Base-by-base conservation (phyloP, 2,113 vertebrate species). In the Megaceryle torquata region DNA sequence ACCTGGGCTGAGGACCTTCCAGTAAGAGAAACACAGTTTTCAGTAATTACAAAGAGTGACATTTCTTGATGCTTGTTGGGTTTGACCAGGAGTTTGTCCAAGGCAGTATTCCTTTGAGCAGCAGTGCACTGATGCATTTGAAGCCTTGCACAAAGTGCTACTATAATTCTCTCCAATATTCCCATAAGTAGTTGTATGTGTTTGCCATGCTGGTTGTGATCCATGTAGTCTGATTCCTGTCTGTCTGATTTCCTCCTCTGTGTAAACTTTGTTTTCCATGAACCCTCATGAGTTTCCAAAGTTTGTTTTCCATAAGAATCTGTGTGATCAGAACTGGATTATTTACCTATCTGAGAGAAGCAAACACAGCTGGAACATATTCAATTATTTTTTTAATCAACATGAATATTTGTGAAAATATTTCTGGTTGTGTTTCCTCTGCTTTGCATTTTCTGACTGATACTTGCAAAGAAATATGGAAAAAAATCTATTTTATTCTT, bases 211-310 rank as follows among this genome's bases (percentile, higher is more conserved):
- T 3, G 2, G 29, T 48, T 89, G 50, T 0, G 1, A 61, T 56
- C 54, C 43, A 28, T 59, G 39, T 39, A 78, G 60, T 68, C 69
- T 88, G 72, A 88, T 68, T 94, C 53, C 60, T 82, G 72, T 86
- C 93, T 93, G 82, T 39, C 56, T 68, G 64, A 84, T 92, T 94
- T 96, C 80, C 86, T 92, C 15, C 39, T 84, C 37, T 89, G 17
- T 57, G 76, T 90, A 91, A 88, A 88, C 82, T 95, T 92, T 86
- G 56, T 48, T 94, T 92, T 96, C 57, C 53, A 46, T 46, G 57
- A 82, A 84, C 78, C 86, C 61, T 86, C 64, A 53, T 0, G 4
- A 64, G 51, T 86, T 94, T 92, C 69, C 77, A 31, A 80, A 86
- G 61, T 84, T 93, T 82, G 76, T 20, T 91, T 87, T 92, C 53